These are phyloP conservation scores for Catharus ustulatus DNA, from an alignment of 2,797 vertebrate genomes.

Conservation along the genomic window DNA sequence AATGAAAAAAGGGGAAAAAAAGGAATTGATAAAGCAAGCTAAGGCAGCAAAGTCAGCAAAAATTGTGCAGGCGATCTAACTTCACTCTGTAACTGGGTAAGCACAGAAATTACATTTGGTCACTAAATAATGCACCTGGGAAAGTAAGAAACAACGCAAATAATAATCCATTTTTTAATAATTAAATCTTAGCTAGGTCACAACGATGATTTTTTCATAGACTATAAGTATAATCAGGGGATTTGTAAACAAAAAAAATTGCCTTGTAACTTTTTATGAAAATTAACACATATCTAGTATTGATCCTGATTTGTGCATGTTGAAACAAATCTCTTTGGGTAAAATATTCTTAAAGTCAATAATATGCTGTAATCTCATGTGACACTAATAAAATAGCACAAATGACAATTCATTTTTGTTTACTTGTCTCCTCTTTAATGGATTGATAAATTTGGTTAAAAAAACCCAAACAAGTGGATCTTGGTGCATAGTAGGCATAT, in stretches of 20 bases:
- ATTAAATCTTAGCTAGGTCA: slow-evolving; percentile 69
- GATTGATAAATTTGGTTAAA: slow-evolving; percentile 74
- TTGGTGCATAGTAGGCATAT: slow-evolving; percentile 77
- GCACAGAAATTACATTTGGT: slow-evolving; percentile 63
- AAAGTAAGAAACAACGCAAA: slow-evolving; percentile 67
- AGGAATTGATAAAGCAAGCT: slow-evolving; percentile 53
- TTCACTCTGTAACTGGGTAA: slow-evolving; percentile 26
- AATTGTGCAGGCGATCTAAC: slow-evolving; percentile 32
- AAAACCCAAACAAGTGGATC: slow-evolving; percentile 54
- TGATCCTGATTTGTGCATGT: slow-evolving; percentile 77
- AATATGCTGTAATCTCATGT: slow-evolving; percentile 76
- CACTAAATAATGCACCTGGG: slow-evolving; percentile 63
- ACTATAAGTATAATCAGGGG: slow-evolving; percentile 58
- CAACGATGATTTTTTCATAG: slow-evolving; percentile 43
- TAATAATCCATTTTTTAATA: slow-evolving; percentile 72
- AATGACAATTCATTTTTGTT: slow-evolving; percentile 82
- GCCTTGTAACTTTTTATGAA: slow-evolving; percentile 73
- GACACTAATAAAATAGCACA: slow-evolving; percentile 80
- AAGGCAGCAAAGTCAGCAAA: slow-evolving; percentile 68
- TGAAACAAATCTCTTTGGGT: slow-evolving; percentile 74
- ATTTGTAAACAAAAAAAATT: slow-evolving; percentile 65
- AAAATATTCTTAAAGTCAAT: slow-evolving; percentile 79
- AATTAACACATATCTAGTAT: slow-evolving; percentile 75
- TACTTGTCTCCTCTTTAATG: slow-evolving; percentile 77
- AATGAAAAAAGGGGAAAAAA: slow-evolving; percentile 3